phyloP scores from a whole-genome alignment of 1,140 invertebrate species.

The Aphidius gifuensis region DNA sequence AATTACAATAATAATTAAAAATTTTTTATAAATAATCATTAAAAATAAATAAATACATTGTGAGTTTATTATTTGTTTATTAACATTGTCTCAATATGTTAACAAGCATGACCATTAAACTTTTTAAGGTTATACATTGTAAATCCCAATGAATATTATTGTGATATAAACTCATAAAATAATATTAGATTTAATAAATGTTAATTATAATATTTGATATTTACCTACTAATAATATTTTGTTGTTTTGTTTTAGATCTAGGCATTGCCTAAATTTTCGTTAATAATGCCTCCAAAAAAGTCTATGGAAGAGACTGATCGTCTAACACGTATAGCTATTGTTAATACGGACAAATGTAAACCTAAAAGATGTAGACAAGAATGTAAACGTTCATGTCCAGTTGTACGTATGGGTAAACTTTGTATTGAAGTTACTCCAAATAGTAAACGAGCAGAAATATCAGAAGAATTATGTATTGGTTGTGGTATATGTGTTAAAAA shows the following conservation, averaged over 20 bases:
- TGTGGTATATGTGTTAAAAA: constrained; percentile 99
- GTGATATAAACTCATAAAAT: neutral
- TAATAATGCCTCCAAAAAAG: constrained; percentile 71
- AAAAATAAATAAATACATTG: constrained; percentile 20
- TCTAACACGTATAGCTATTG: constrained; percentile 96
- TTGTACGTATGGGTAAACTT: constrained; percentile 97
- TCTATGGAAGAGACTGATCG: constrained; percentile 82
- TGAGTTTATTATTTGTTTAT: constrained; percentile 4
- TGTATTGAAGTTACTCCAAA: constrained; percentile 98
- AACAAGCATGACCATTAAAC: no score
- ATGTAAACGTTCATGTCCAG: constrained; percentile 98
- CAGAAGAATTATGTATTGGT: constrained; percentile 98
- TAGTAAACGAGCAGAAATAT: constrained; percentile 96
- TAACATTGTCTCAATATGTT: no score
- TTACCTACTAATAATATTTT: neutral
- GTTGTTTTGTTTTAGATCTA: constrained; percentile 1
- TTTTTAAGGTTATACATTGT: no score
- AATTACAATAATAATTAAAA: neutral
- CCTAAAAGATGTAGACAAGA: constrained; percentile 98
- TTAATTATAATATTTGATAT: constrained; percentile 2
- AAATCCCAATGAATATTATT: no score
- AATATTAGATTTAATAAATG: constrained; percentile 18
- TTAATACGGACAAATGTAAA: constrained; percentile 97
- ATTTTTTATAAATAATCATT: neutral
- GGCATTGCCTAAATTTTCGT: constrained; percentile 11